Conservation (phyloP, 2,888 invertebrate genomes). For the Microctonus aethiopoides region DNA sequence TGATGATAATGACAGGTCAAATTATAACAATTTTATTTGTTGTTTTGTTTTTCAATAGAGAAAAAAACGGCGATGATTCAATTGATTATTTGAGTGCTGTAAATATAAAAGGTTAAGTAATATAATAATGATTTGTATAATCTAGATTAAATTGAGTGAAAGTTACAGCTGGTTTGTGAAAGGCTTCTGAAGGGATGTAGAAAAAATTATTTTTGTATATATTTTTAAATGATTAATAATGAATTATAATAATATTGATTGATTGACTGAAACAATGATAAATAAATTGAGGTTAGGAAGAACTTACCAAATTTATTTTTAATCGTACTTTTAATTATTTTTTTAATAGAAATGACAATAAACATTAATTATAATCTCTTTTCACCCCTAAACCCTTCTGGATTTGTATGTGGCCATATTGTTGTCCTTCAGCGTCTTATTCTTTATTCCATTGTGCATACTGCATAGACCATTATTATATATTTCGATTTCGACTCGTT, state of each 20-base stretch:
- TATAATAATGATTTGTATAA: slow-evolving; percentile 24
- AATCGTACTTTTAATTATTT: neutral
- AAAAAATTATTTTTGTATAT: slow-evolving; percentile 27
- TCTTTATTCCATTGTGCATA: neutral
- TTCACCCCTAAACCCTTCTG: slow-evolving; percentile 30
- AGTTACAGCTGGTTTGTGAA: slow-evolving; percentile 41
- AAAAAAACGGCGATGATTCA: neutral
- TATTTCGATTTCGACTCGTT: too few relatives aligned
- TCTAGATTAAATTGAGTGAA: slow-evolving; percentile 28
- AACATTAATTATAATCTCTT: slow-evolving; percentile 35
- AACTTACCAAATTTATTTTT: neutral
- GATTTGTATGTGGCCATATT: slow-evolving; percentile 32
- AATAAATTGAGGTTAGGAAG: neutral
- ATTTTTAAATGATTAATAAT: neutral
- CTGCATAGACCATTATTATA: neutral
- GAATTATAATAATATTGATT: neutral
- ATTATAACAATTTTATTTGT: neutral
- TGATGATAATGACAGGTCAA: neutral
- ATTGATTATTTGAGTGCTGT: neutral
- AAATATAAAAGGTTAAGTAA: neutral
- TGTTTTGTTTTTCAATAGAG: neutral
- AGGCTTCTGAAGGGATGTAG: slow-evolving; percentile 12
- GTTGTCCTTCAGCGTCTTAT: slow-evolving; percentile 40
- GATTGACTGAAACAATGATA: neutral
- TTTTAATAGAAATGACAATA: neutral